A percentile compares a stretch with the other conserved stretches of the same genome.
Conservation (phyloP, 2,888 invertebrate species). For the Coleophora deauratella region DNA sequence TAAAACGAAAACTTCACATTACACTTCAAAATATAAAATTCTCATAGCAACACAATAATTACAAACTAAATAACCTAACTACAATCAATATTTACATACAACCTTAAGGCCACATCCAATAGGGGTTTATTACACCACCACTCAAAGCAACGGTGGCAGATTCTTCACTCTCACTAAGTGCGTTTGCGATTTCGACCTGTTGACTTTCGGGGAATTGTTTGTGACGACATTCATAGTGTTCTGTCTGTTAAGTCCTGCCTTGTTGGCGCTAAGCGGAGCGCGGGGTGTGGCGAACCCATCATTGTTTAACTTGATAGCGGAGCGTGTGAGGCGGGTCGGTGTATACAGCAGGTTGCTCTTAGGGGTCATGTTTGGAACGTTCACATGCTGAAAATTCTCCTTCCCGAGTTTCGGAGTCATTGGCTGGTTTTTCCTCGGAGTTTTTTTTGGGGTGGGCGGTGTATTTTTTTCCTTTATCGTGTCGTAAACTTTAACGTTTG, state of each 20-base stretch:
- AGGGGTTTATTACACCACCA: too few species aligned
- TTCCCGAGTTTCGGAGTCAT: slow-evolving; percentile 55
- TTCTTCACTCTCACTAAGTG: slow-evolving; percentile 50
- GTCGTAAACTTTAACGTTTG: neutral
- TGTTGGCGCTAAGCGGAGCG: slow-evolving; percentile 51
- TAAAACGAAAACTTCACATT: too few species aligned
- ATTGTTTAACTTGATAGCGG: slow-evolving; percentile 48
- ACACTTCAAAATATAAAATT: too few species aligned
- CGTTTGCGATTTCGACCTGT: slow-evolving; percentile 56
- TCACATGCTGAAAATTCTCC: slow-evolving; percentile 46
- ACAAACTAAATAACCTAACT: too few species aligned
- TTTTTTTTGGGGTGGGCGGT: slow-evolving; percentile 42
- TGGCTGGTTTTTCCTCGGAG: slow-evolving; percentile 30
- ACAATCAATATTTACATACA: too few species aligned
- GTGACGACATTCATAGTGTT: slow-evolving; percentile 36
- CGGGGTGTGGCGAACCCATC: slow-evolving; percentile 60
- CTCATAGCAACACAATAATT: too few species aligned
- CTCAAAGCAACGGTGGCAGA: slow-evolving; percentile 48
- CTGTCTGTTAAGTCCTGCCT: slow-evolving; percentile 42
- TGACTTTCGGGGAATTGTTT: slow-evolving; percentile 47
- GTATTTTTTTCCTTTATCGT: slow-evolving; percentile 22
- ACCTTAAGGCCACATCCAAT: too few species aligned
- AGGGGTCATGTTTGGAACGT: slow-evolving; percentile 32
- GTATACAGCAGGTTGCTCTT: slow-evolving; percentile 44
- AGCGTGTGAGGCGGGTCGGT: slow-evolving; percentile 52